These are phyloP conservation scores for Phorcus lineatus DNA, from an alignment of 2,888 invertebrate genomes.

Conservation along the genomic window DNA sequence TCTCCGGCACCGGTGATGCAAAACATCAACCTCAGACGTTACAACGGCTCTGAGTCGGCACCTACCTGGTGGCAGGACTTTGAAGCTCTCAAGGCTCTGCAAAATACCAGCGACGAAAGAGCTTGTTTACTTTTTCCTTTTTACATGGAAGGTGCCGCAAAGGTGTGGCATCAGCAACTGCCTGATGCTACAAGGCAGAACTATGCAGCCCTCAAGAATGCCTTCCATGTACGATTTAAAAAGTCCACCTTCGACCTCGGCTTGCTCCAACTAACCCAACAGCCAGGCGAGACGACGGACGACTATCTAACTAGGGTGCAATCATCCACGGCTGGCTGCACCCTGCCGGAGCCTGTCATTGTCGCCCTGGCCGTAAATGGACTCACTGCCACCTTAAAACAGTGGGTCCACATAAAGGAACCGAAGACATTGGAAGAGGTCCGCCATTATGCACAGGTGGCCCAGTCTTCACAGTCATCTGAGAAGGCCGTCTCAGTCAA, in stretches of 20 bases:
- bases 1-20: no score
- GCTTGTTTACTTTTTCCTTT: neutral
- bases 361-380: neutral
- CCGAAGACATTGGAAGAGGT: neutral
- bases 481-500: neutral
- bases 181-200: no score
- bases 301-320: neutral
- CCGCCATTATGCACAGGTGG: neutral
- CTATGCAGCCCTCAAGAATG: neutral
- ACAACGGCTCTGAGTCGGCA: no score
- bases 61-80: conserved; percentile 2
- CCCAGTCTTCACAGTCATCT: neutral
- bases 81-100: neutral
- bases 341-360: neutral
- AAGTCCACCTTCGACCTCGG: neutral
- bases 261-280: neutral
- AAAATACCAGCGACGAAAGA: neutral
- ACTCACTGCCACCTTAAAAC: neutral
- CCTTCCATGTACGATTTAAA: neutral
- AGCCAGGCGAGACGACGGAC: neutral
- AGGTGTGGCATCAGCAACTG: neutral
- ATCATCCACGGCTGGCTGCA: neutral
- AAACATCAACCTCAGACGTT: no score
- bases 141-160: neutral
- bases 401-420: neutral